A percentile compares a stretch with the other conserved stretches of the same genome.
Evolutionary conservation across 2,797 vertebrate genomes (phyloP).

Genomic region (Manis crassicaudata): DNA sequence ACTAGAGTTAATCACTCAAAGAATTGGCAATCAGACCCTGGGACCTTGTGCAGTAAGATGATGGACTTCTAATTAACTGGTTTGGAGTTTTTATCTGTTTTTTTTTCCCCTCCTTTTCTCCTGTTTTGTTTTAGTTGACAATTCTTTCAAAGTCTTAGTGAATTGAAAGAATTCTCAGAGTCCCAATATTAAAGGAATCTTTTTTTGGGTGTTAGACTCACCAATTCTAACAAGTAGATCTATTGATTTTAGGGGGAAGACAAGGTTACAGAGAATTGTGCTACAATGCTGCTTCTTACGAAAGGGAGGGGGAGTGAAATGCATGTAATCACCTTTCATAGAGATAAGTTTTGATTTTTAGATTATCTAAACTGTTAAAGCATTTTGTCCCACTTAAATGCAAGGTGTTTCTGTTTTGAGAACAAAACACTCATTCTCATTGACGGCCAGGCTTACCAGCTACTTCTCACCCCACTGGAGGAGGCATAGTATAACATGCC

Average conservation of each 20-base stretch:
- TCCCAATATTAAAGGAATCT: not conserved
- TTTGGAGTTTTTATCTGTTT: not conserved
- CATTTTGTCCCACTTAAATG: not conserved
- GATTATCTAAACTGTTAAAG: not conserved
- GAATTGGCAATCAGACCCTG: slow-evolving; percentile 37
- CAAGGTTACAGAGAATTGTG: not conserved
- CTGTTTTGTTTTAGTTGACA: not conserved
- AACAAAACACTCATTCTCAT: not conserved
- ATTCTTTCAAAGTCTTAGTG: not conserved
- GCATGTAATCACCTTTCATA: not conserved
- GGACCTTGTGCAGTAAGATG: not conserved
- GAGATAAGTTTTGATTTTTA: not conserved
- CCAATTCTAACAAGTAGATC: not conserved
- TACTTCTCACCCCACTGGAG: not conserved
- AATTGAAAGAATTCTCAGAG: not conserved
- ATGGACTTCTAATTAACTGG: slow-evolving; percentile 53
- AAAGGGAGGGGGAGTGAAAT: not conserved
- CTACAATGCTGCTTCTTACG: not conserved
- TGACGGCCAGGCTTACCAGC: not conserved
- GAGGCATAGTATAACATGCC: not conserved
- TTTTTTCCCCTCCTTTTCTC: not conserved
- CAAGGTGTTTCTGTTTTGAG: not conserved
- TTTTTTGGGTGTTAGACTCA: not conserved
- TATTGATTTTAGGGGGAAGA: not conserved
- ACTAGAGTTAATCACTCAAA: not conserved